Conservation (phyloP, 2,888 invertebrate genomes). For the Drosophila planitibia region DNA sequence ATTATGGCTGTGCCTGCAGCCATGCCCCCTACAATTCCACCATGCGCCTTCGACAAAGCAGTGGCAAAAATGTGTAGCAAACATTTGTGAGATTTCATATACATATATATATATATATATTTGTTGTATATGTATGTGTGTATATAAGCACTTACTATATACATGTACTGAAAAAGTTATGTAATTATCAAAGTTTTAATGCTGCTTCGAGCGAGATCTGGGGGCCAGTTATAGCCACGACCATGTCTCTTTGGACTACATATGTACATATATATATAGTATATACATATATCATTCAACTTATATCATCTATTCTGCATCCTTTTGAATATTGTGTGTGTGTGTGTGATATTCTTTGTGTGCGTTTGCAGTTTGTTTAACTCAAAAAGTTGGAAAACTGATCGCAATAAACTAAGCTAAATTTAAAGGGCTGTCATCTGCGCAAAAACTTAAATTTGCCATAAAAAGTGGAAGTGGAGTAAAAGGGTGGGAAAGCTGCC, state of each 20-base stretch:
- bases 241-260: constrained; percentile 11
- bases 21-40: constrained; percentile 18
- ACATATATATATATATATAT: constrained; percentile 11
- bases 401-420: constrained; percentile 1
- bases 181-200: constrained; percentile 81
- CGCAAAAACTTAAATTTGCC: background rate
- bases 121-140: constrained; percentile 1
- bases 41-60: constrained; percentile 26
- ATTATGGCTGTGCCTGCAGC: constrained; percentile 61
- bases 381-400: constrained; percentile 16
- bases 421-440: background rate
- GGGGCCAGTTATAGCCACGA: constrained; percentile 16
- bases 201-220: constrained; percentile 51
- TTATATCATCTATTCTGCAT: constrained; percentile 53
- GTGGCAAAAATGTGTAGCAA: constrained; percentile 68
- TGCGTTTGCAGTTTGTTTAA: constrained; percentile 21
- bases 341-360: constrained; percentile 22
- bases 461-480: background rate
- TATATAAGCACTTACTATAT: background rate
- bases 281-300: constrained; percentile 44
- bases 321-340: constrained; percentile 21
- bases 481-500: background rate
- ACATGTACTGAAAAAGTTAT: constrained; percentile 65
- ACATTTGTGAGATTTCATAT: constrained; percentile 69
- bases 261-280: constrained; percentile 7